A percentile compares a stretch with the other conserved stretches of the same genome.
Conservation (phyloP, 1,140 invertebrate species). For the Mizuhopecten yessoensis region DNA sequence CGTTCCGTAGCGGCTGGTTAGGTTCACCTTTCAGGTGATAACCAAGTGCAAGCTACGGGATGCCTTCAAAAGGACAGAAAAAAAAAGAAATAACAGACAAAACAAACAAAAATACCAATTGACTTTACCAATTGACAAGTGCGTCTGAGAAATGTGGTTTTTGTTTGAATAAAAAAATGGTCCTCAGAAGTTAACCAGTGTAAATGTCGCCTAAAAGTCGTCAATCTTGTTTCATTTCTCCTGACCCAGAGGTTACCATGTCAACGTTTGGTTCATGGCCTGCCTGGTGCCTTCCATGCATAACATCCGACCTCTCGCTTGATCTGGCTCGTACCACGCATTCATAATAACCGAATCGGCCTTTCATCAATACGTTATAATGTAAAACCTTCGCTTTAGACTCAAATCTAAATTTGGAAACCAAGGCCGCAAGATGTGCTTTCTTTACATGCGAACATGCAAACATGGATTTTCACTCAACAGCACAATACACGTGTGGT, state of each 20-base stretch:
- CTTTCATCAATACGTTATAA: not conserved
- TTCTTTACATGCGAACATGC: not conserved
- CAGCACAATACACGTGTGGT: not conserved
- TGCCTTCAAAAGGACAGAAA: not conserved
- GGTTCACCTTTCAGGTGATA: not conserved
- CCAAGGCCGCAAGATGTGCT: not conserved
- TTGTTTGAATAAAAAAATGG: too few relatives aligned
- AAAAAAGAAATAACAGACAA: not conserved
- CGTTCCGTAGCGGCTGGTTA: not conserved
- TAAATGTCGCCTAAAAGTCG: not conserved
- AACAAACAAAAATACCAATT: not conserved
- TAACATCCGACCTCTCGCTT: not conserved
- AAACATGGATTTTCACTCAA: not conserved
- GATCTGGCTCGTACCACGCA: not conserved
- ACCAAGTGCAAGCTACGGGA: not conserved
- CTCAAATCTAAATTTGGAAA: not conserved
- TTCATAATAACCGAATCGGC: not conserved
- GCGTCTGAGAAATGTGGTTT: too few relatives aligned
- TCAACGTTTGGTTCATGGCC: not conserved
- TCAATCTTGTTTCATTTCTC: too few relatives aligned
- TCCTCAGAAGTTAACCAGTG: too few relatives aligned
- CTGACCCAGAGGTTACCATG: not conserved
- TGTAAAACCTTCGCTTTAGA: not conserved
- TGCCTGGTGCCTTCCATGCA: too few relatives aligned
- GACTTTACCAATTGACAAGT: too few relatives aligned